Evolutionary conservation across 2,888 invertebrate genomes (phyloP), one percentile per base, ranked within the genome.

Genomic region (Cerastis leucographa): DNA sequence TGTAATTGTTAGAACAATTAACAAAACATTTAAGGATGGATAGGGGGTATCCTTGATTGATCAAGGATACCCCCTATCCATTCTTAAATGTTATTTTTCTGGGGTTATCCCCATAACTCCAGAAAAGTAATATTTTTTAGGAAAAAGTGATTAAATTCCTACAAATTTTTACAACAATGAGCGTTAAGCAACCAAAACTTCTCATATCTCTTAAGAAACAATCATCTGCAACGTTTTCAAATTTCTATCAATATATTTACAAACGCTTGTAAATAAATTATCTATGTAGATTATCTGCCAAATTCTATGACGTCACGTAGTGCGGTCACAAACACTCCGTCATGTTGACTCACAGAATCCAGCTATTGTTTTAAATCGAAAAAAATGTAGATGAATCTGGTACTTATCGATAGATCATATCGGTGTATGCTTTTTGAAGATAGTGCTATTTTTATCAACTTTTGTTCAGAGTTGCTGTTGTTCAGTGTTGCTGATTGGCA

Each of bases 231-330:
- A 25, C n/a, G 22, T 42, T 51, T 42, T 19, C n/a, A 22, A 14
- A 44, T 68, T 49, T 67, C 19, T 8, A 2, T 44, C 25, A 7
- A 61, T 25, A 54, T 69, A 71, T 71, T 66, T 54, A 72, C 81
- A 71, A 67, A 5, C 11, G 25, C 14, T 22, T 42, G 40, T 42
- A 42, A n/a, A 64, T 42, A 64, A n/a, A n/a, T 42, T n/a, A n/a
- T 64, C n/a, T n/a, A 8, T 17, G 35, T 2, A 71, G 67, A 74
- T 78, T 61, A 83, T 83, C 68, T 65, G 25, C 9, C 12, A 25
- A 74, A 61, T 74, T 74, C 56, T 25, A 35, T 71, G 81, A 76
- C 70, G 70, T 85, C 70, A 80, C 12, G 17, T 29, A 17, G 7
- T 17, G 14, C 29, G 25, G 70, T 74, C 74, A 35, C 54, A 65